A percentile compares a stretch with the other conserved stretches of the same genome.
Evolutionary conservation across 1,140 invertebrate genomes (phyloP).

Genomic region (Chionoecetes opilio): DNA sequence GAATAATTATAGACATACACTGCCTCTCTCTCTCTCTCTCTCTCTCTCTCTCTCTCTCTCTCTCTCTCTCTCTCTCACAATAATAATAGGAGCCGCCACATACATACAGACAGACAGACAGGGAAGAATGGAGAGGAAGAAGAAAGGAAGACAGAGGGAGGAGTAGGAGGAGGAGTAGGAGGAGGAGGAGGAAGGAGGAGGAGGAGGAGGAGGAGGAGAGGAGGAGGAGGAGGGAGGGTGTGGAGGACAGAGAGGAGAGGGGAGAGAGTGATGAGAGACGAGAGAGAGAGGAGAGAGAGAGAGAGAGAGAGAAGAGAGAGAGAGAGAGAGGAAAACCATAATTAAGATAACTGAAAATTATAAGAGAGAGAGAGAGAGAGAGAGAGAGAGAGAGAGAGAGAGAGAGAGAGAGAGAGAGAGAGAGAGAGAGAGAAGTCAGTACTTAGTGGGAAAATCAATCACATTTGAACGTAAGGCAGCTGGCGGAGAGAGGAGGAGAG

Average conservation of each 20-base stretch:
- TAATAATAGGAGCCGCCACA: too few species aligned
- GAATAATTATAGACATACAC: too few species aligned
- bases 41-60: too few species aligned
- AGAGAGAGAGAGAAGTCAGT: slow-evolving; percentile 23
- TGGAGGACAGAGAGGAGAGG: not conserved
- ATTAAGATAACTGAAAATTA: too few species aligned
- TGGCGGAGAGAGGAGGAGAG: slow-evolving; percentile 30
- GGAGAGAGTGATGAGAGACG: slow-evolving; percentile 39
- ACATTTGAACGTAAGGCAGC: too few species aligned
- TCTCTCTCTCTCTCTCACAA: too few species aligned
- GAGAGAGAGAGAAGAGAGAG: slow-evolving; percentile 45
- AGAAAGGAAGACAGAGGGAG: slow-evolving; percentile 51
- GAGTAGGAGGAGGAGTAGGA: slow-evolving; percentile 48
- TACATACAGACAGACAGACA: slow-evolving; percentile 58
- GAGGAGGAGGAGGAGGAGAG: not conserved
- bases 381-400: not conserved
- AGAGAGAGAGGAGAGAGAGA: slow-evolving; percentile 39
- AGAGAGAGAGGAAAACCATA: slow-evolving; percentile 27
- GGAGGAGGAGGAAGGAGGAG: slow-evolving; percentile 44
- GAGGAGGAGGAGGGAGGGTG: not conserved
- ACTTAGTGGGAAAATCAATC: not conserved
- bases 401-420: slow-evolving; percentile 45
- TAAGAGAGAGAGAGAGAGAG: not conserved
- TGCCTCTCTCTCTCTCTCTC: too few species aligned
- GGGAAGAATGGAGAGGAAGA: too few species aligned